Conservation (phyloP, 2,113 vertebrate species). For the Upupa epops region DNA sequence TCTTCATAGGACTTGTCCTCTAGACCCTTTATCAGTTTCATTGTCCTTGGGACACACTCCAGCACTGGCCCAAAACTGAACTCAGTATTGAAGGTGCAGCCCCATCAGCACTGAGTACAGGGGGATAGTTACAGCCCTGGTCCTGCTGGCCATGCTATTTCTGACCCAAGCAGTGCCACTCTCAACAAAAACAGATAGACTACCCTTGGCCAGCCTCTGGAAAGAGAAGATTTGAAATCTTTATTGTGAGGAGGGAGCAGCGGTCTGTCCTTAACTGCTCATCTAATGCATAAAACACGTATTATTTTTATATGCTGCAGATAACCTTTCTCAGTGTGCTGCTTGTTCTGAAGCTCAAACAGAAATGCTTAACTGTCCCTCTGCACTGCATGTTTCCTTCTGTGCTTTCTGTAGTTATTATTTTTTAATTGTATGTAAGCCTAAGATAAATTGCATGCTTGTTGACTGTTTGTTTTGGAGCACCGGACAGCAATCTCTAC, state of each 20-base stretch:
- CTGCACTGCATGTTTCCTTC: conserved; percentile 27
- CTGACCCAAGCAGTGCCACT: background rate
- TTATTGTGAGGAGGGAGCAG: background rate
- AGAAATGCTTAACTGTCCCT: background rate
- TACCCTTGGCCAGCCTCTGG: background rate
- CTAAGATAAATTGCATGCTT: conserved; percentile 23
- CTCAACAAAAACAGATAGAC: background rate
- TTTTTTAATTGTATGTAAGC: conserved; percentile 40
- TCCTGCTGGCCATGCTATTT: too few species aligned
- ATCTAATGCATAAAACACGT: background rate
- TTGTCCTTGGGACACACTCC: too few species aligned
- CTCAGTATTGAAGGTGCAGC: too few species aligned
- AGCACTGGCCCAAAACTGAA: too few species aligned
- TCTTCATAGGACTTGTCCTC: too few species aligned
- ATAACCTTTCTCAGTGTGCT: background rate
- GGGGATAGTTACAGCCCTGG: too few species aligned
- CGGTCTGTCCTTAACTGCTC: conserved; percentile 10
- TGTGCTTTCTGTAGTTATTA: background rate
- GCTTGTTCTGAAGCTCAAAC: background rate
- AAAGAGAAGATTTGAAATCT: conserved; percentile 11
- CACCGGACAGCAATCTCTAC: conserved; percentile 25
- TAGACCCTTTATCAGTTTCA: too few species aligned
- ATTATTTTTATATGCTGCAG: background rate
- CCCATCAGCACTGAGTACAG: too few species aligned
- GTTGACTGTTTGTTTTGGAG: background rate